Evolutionary conservation across 2,797 vertebrate genomes (phyloP).

Genomic region (Lerista edwardsae): DNA sequence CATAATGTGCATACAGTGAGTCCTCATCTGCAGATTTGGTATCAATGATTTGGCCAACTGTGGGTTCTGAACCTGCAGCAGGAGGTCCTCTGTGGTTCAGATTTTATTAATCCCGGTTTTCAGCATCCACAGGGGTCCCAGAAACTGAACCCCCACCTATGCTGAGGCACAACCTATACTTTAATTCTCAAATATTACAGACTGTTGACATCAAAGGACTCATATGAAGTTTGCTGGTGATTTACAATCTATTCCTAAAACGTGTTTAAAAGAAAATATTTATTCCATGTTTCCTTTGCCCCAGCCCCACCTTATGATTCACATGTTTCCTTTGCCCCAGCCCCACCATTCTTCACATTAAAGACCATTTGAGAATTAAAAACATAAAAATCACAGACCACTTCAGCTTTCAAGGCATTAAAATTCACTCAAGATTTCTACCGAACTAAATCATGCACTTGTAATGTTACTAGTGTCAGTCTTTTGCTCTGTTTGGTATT

Average conservation of each 20-base stretch:
- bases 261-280: not conserved
- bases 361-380: conserved; percentile 57
- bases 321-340: not conserved
- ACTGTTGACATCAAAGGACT: not conserved
- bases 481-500: conserved; percentile 59
- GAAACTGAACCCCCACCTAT: too few species aligned
- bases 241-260: not conserved
- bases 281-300: not conserved
- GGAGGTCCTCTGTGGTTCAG: too few species aligned
- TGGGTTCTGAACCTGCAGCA: too few species aligned
- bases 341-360: conserved; percentile 10
- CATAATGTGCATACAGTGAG: not conserved
- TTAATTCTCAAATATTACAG: not conserved
- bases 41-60: too few species aligned
- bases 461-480: conserved; percentile 42
- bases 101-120: too few species aligned
- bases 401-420: not conserved
- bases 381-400: conserved; percentile 45
- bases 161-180: too few species aligned
- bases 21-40: too few species aligned
- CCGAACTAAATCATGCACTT: conserved; percentile 54
- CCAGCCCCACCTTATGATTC: not conserved
- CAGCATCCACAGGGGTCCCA: too few species aligned
- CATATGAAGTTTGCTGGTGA: not conserved
- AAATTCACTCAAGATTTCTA: conserved; percentile 32